phyloP scores from a whole-genome alignment of 2,113 vertebrate genomes.

The Herpetotheres cachinnans region DNA sequence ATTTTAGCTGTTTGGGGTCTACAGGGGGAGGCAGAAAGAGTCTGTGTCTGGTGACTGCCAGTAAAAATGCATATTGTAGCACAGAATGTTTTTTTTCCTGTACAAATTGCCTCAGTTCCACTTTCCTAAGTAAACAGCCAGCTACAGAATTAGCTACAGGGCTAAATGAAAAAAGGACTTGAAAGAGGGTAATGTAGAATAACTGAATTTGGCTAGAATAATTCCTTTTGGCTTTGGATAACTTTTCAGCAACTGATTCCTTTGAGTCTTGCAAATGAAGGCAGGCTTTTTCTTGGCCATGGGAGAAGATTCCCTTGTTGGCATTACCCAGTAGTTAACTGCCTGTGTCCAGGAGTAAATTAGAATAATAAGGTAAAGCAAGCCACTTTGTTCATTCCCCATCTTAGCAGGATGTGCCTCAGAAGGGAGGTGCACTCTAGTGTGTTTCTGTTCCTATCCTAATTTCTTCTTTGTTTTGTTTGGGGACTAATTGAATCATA shows the following conservation, averaged over 20 bases:
- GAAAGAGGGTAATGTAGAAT: not conserved
- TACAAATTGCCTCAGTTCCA: not conserved
- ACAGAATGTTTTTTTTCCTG: not conserved
- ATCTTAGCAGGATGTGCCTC: not conserved
- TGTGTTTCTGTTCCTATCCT: not conserved
- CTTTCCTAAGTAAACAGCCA: not conserved
- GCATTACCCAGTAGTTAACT: not conserved
- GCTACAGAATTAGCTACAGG: not conserved
- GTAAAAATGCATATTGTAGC: not conserved
- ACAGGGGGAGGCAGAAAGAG: not conserved
- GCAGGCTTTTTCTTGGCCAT: not conserved
- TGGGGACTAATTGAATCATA: not conserved
- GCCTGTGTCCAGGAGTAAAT: not conserved
- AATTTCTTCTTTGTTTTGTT: not conserved
- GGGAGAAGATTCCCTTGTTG: not conserved
- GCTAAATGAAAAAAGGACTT: not conserved
- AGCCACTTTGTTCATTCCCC: not conserved
- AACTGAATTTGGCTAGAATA: not conserved
- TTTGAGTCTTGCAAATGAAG: not conserved
- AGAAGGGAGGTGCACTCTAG: not conserved
- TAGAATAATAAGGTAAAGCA: not conserved
- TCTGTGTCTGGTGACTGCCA: not conserved
- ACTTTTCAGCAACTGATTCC: not conserved
- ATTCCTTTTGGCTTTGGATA: not conserved
- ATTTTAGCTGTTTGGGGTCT: not conserved